Percentiles rank a stretch among this genome's conserved stretches.
Evolutionary conservation across 2,113 vertebrate genomes (phyloP).

Genomic region (Podarcis muralis): DNA sequence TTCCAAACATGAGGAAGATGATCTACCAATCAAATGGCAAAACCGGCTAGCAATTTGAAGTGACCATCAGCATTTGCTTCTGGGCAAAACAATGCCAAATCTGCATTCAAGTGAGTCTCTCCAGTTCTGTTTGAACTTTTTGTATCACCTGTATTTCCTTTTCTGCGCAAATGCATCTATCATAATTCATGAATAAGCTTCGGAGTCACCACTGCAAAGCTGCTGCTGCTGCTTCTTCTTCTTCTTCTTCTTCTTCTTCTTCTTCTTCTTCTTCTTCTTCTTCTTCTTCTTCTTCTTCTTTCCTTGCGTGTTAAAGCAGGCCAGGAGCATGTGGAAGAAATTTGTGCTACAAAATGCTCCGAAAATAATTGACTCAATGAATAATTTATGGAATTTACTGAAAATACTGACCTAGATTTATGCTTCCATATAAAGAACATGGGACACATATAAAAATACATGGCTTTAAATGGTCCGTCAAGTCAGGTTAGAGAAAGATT

Average conservation of each 20-base stretch:
- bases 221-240: too few species aligned
- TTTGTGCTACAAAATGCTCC: constrained; percentile 48
- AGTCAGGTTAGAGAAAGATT: constrained; percentile 49
- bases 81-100: not conserved
- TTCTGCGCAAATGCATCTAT: not conserved
- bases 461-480: constrained; percentile 51
- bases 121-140: not conserved
- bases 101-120: not conserved
- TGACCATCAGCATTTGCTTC: not conserved
- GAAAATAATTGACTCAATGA: constrained; percentile 68
- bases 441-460: constrained; percentile 24
- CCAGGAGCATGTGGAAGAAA: not conserved
- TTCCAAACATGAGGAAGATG: not conserved
- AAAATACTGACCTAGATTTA: constrained; percentile 63
- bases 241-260: too few species aligned
- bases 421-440: constrained; percentile 51
- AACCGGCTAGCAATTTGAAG: not conserved
- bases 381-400: constrained; percentile 67
- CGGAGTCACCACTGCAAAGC: constrained; percentile 27
- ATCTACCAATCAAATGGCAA: not conserved
- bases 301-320: constrained; percentile 36
- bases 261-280: too few species aligned
- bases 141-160: not conserved
- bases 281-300: not conserved
- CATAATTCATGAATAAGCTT: not conserved